Conservation (phyloP, 2,797 vertebrate species). For the Aphelocoma californica region DNA sequence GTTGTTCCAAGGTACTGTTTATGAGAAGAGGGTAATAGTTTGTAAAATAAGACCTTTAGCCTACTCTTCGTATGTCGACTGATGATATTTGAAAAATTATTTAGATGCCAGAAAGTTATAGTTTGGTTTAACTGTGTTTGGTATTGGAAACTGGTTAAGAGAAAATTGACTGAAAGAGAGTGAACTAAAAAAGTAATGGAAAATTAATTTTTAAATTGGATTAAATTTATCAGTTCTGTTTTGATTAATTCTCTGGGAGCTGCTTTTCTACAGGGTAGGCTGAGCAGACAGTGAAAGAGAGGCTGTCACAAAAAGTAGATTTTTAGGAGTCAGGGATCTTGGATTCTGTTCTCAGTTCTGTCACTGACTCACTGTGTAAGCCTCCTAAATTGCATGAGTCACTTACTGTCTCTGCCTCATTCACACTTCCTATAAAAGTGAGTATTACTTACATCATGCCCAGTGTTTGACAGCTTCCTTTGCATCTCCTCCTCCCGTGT, state of each 20-base stretch:
- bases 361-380: slow-evolving; percentile 6
- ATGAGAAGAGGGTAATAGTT: background rate
- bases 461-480: background rate
- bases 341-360: slow-evolving; percentile 24
- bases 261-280: background rate
- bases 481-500: background rate
- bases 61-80: background rate
- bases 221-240: background rate
- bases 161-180: background rate
- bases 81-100: background rate
- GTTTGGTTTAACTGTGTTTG: background rate
- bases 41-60: background rate
- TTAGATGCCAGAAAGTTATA: background rate
- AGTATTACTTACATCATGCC: background rate
- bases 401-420: slow-evolving; percentile 1
- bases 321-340: background rate
- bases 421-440: slow-evolving; percentile 6
- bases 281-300: slow-evolving; percentile 19
- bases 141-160: background rate
- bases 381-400: slow-evolving; percentile 13
- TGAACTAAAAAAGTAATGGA: background rate
- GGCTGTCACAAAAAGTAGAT: background rate
- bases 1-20: background rate
- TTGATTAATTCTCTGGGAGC: background rate
- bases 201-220: background rate